Percentiles rank a stretch among this genome's conserved stretches.
Conservation (phyloP, 2,888 invertebrate species). For the Fragum fragum region DNA sequence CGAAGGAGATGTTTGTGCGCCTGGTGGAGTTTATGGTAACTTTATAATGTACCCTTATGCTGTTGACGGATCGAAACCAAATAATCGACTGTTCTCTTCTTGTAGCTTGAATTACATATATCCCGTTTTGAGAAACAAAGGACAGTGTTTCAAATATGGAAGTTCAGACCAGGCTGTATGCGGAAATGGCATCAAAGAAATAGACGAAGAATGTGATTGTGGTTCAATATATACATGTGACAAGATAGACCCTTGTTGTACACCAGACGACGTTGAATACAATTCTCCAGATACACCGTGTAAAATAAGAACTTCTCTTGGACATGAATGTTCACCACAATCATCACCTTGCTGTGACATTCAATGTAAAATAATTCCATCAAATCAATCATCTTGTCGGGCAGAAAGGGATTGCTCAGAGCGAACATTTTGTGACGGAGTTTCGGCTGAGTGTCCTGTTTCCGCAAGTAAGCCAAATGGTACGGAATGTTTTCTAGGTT, state of each 20-base stretch:
- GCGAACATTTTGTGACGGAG: conserved; percentile 70
- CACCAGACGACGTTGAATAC: conserved; percentile 62
- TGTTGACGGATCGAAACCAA: conserved; percentile 72
- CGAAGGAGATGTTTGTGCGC: conserved; percentile 62
- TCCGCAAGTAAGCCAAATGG: conserved; percentile 53
- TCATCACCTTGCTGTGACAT: conserved; percentile 71
- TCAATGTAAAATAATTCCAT: conserved; percentile 60
- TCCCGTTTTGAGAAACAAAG: conserved; percentile 79
- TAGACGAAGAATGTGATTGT: conserved; percentile 81
- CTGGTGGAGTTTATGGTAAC: conserved; percentile 71
- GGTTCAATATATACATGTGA: conserved; percentile 68
- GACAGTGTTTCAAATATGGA: conserved; percentile 67
- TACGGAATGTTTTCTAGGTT: conserved; percentile 66
- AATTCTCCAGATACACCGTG: conserved; percentile 73
- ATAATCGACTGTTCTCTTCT: conserved; percentile 78
- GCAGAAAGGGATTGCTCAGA: conserved; percentile 68
- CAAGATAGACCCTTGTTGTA: conserved; percentile 74
- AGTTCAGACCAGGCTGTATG: conserved; percentile 63
- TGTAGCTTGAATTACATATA: conserved; percentile 79
- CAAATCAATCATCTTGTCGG: conserved; percentile 60
- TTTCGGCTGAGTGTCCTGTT: conserved; percentile 69
- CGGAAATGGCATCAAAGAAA: conserved; percentile 79
- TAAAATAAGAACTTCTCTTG: conserved; percentile 67
- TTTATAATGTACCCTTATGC: conserved; percentile 80
- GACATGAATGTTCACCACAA: conserved; percentile 73